Conservation (phyloP, 2,797 vertebrate genomes). For the Forpus xanthops region DNA sequence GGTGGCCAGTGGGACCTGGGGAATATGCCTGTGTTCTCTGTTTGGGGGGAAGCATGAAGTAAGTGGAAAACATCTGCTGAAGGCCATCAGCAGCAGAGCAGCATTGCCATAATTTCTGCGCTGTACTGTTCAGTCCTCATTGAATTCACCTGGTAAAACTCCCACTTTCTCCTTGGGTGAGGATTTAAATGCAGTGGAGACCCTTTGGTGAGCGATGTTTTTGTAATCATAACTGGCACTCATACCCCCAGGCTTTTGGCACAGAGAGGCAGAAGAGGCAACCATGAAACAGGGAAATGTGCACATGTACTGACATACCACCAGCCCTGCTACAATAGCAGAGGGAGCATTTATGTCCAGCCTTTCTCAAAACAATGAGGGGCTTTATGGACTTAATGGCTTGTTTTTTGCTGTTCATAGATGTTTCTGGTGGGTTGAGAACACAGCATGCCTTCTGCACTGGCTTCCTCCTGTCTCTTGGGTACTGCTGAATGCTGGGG, state of each 20-base stretch:
- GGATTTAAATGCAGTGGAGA: background rate
- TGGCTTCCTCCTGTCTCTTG: background rate
- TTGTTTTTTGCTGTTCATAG: background rate
- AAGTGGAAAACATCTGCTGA: background rate
- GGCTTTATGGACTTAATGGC: background rate
- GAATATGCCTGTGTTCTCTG: fast-evolving
- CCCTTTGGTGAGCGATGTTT: background rate
- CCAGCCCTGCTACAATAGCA: background rate
- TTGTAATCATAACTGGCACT: background rate
- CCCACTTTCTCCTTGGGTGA: background rate
- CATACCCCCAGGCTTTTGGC: background rate
- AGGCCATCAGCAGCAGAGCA: background rate
- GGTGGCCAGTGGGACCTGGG: background rate
- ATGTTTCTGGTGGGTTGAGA: background rate
- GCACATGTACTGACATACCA: background rate
- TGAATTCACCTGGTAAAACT: background rate
- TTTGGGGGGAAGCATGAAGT: fast-evolving
- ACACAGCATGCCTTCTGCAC: background rate
- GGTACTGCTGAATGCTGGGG: background rate
- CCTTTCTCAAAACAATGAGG: background rate
- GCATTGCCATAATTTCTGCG: background rate
- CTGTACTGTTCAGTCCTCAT: background rate
- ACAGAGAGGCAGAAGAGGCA: background rate
- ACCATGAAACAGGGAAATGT: background rate
- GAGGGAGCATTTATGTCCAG: background rate